These are phyloP conservation scores for Microctenopoma lineatum DNA, from an alignment of 2,797 vertebrate genomes.

Conservation along the genomic window DNA sequence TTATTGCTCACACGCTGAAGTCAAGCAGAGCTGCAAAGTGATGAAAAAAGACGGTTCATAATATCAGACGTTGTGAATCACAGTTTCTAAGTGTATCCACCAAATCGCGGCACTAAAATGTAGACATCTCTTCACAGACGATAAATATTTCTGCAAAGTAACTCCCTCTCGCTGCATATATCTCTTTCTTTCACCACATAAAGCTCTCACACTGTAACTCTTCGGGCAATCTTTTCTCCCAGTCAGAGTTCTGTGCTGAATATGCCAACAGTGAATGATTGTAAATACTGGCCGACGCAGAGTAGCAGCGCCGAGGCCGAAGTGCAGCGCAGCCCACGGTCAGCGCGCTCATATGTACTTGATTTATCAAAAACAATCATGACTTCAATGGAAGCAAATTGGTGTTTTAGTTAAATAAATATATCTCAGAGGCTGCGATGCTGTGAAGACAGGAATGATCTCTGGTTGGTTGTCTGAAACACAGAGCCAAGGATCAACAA, in stretches of 20 bases:
- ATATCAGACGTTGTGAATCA: slow-evolving; percentile 62
- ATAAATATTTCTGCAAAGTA: slow-evolving; percentile 63
- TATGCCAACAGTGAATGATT: slow-evolving; percentile 40
- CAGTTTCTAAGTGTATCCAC: slow-evolving; percentile 43
- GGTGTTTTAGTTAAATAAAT: slow-evolving; percentile 30
- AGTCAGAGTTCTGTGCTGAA: slow-evolving; percentile 38
- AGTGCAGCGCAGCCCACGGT: slow-evolving; percentile 14
- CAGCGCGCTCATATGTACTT: slow-evolving; percentile 14
- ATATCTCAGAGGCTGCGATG: slow-evolving; percentile 5
- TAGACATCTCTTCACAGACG: slow-evolving; percentile 49
- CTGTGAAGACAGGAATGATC: not conserved
- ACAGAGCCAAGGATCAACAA: not conserved
- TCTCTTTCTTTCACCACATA: slow-evolving; percentile 64
- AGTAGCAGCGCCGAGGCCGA: slow-evolving; percentile 25
- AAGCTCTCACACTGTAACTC: slow-evolving; percentile 59
- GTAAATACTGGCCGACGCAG: slow-evolving; percentile 20
- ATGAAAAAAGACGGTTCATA: slow-evolving; percentile 52
- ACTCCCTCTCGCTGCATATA: slow-evolving; percentile 43
- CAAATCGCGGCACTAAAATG: slow-evolving; percentile 45
- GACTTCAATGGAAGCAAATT: slow-evolving; percentile 36
- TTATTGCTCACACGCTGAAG: slow-evolving; percentile 53
- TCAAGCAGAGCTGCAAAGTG: slow-evolving; percentile 48
- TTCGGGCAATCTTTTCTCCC: slow-evolving; percentile 39
- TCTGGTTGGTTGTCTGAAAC: not conserved
- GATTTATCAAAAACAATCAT: slow-evolving; percentile 29